Evolutionary conservation across 2,113 vertebrate species (phyloP).

Genomic region (Sebastes fasciatus): DNA sequence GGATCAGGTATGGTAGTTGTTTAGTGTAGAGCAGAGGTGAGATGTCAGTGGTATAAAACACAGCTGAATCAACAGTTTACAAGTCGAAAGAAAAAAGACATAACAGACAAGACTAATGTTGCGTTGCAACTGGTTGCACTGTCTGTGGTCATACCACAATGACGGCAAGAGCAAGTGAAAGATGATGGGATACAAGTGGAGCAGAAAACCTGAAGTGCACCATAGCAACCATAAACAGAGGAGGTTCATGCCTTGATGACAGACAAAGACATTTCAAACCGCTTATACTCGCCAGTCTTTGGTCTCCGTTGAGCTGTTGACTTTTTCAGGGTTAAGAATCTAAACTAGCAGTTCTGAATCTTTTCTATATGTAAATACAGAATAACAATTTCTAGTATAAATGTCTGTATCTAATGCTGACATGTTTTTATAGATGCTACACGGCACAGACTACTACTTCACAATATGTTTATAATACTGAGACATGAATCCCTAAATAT

Average conservation of each 20-base stretch:
- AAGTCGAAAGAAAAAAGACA: constrained; percentile 30
- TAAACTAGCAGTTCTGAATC: constrained; percentile 15
- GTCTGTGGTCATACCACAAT: constrained; percentile 62
- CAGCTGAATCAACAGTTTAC: constrained; percentile 56
- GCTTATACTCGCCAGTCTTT: constrained; percentile 89
- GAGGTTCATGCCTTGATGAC: constrained; percentile 87
- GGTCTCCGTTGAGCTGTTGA: constrained; percentile 80
- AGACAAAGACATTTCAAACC: constrained; percentile 62
- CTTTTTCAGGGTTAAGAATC: constrained; percentile 69
- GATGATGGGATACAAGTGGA: constrained; percentile 66
- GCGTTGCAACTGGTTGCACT: constrained; percentile 66
- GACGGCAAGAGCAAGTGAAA: constrained; percentile 63
- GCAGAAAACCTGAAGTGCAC: constrained; percentile 49
- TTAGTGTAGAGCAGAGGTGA: constrained; percentile 53
- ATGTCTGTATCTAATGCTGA: neutral
- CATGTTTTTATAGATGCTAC: neutral
- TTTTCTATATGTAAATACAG: neutral
- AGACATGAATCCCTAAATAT: constrained; percentile 6
- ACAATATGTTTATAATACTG: neutral
- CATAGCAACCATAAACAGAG: constrained; percentile 76
- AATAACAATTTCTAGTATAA: neutral
- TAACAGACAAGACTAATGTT: constrained; percentile 66
- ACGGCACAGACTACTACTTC: neutral
- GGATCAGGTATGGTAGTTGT: constrained; percentile 31
- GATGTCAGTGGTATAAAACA: constrained; percentile 72